Base-by-base conservation (phyloP, 2,797 vertebrate species). In the Helostoma temminkii region DNA sequence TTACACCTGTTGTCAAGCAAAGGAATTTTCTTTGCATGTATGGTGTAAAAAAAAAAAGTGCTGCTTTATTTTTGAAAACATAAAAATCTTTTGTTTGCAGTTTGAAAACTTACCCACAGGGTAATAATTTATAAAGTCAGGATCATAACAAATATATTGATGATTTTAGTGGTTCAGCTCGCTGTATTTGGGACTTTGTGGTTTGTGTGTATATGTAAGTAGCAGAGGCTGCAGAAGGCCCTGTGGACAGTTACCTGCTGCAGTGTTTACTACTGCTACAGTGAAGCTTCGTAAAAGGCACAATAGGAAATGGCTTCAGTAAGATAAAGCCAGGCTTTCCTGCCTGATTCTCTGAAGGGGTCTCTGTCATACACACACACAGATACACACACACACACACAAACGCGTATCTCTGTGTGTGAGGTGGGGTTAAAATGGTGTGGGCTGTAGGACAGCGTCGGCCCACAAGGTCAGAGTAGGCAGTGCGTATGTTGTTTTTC, bases 391-490 rank as follows among this genome's bases (percentile, higher is more conserved):
- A 43, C 63, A 71, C 58, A 36, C 72, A 60, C 47, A 48, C 57
- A 76, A 36, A 39, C 48, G 56, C 2, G 46, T 9, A 47, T 56
- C 19, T 45, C 24, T 66, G 50, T 66, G 58, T 53, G 61, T 34
- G 75, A 57, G 79, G 90, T 79, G 83, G 85, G 80, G 89, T 83
- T 78, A 73, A 88, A 83, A 71, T 76, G 88, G 71, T 81, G 84
- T 84, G 83, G 79, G 81, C 81, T 90, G 85, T 83, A 91, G 92
- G 91, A 92, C 86, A 74, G 85, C 74, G 74, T 86, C 69, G 80
- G 82, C 83, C 85, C 85, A 85, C 93, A 94, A 94, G 93, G 93
- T 94, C 92, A 93, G 90, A 87, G 81, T 65, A 84, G 80, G 88
- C 84, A 86, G 87, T 41, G 84, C 87, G 85, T 84, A 59, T 76